Conservation (phyloP, 2,888 invertebrate species). For the Neoaliturus tenellus region DNA sequence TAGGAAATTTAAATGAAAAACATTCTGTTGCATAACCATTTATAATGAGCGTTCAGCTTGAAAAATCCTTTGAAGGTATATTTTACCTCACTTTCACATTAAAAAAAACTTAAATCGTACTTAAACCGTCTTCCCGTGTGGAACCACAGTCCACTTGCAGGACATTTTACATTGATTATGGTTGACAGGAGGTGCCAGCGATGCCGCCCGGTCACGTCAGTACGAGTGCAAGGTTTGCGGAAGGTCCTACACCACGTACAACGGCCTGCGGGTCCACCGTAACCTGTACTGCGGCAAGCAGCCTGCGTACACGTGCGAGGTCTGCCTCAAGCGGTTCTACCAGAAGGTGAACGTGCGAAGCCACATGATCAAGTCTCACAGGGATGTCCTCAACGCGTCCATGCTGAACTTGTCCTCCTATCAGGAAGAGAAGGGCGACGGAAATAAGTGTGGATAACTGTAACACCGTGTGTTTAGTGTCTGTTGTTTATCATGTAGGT, state of each 20-base stretch:
- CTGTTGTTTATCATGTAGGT: too few relatives aligned
- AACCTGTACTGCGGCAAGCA: constrained; percentile 70
- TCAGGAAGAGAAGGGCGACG: neutral
- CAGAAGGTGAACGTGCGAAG: constrained; percentile 48
- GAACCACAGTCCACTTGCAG: too few relatives aligned
- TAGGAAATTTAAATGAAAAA: too few relatives aligned
- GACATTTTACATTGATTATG: too few relatives aligned
- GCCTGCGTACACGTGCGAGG: constrained; percentile 69
- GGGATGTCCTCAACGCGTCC: neutral
- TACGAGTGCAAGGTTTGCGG: constrained; percentile 41
- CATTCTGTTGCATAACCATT: too few relatives aligned
- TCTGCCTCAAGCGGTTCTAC: constrained; percentile 58
- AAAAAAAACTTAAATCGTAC: too few relatives aligned
- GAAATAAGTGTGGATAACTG: neutral
- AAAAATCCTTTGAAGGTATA: too few relatives aligned
- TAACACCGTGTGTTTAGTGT: neutral
- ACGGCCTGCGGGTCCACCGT: constrained; percentile 59
- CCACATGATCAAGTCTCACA: constrained; percentile 37
- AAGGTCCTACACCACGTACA: constrained; percentile 39
- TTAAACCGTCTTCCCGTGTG: too few relatives aligned
- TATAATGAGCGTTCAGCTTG: too few relatives aligned
- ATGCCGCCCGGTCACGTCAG: neutral
- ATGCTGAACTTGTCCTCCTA: neutral
- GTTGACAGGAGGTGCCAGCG: neutral
- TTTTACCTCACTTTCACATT: too few relatives aligned